These are phyloP conservation scores for Pogonomyrmex barbatus DNA, from an alignment of 1,140 invertebrate genomes.

Conservation along the genomic window DNA sequence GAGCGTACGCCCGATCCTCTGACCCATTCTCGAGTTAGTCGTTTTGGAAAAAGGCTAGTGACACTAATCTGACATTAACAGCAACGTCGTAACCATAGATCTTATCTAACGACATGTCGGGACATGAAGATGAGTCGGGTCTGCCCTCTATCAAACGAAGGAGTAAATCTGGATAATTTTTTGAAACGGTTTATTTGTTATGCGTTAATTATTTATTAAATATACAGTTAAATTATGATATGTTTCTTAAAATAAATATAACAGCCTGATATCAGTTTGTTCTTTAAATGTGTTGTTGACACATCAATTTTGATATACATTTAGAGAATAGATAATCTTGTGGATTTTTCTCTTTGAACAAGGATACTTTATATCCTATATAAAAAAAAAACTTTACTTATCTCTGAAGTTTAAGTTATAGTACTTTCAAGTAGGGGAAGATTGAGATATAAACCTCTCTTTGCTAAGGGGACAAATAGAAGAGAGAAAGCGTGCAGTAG, in stretches of 20 bases:
- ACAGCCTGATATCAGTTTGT: neutral
- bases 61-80: conserved; percentile 80
- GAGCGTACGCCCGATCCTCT: conserved; percentile 71
- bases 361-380: neutral
- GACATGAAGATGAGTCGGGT: conserved; percentile 11
- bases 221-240: neutral
- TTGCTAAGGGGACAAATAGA: neutral
- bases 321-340: neutral
- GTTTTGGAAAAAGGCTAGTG: conserved; percentile 69
- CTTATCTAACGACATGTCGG: conserved; percentile 67
- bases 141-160: neutral
- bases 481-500: neutral
- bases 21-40: conserved; percentile 71
- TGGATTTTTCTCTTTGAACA: conserved; percentile 26
- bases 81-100: conserved; percentile 70
- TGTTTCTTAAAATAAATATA: neutral
- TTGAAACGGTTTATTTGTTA: neutral
- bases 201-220: neutral
- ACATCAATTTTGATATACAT: neutral
- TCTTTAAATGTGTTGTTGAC: neutral
- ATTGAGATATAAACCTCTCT: conserved; percentile 41
- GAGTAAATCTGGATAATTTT: neutral
- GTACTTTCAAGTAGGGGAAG: conserved; percentile 15
- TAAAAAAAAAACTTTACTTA: conserved; percentile 24
- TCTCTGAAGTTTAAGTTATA: conserved; percentile 43